These are phyloP conservation scores for Lacerta bilineata DNA, from an alignment of 2,797 vertebrate species.

Conservation along the genomic window DNA sequence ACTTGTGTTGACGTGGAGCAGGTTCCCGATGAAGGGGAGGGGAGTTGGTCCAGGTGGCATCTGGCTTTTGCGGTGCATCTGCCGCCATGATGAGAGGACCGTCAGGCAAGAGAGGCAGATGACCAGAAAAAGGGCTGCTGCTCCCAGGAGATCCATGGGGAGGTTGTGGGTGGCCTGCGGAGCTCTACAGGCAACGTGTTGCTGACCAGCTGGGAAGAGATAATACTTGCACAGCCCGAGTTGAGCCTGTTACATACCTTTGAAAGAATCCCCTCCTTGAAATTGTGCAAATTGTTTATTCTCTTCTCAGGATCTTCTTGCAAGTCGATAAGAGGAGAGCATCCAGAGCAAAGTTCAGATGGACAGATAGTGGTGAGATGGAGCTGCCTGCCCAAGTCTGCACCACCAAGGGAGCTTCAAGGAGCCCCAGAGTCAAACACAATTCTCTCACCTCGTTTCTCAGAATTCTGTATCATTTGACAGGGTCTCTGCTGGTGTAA, in stretches of 20 bases:
- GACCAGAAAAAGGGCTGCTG: not conserved
- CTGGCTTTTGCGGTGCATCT: not conserved
- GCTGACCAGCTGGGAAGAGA: not conserved
- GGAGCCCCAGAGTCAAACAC: no score
- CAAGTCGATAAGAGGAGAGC: not conserved
- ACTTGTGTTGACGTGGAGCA: slow-evolving; percentile 21
- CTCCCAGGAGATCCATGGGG: slow-evolving; percentile 25
- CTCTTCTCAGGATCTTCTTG: rapidly evolving
- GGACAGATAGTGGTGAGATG: no score
- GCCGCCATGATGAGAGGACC: slow-evolving; percentile 10
- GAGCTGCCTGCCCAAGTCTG: no score
- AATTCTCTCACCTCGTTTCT: no score
- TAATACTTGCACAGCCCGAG: not conserved
- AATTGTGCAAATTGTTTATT: rapidly evolving
- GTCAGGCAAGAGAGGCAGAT: slow-evolving; percentile 17
- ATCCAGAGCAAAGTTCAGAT: not conserved
- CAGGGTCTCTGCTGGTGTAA: no score
- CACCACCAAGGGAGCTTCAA: no score
- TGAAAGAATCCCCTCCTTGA: rapidly evolving
- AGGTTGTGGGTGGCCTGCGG: not conserved
- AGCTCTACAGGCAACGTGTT: not conserved
- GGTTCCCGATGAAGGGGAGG: slow-evolving; percentile 49
- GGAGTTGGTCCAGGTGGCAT: slow-evolving; percentile 38
- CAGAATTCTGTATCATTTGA: no score
- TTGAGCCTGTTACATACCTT: not conserved